Evolutionary conservation across 92 coral and sea anemone species (phyloP).

Genomic region (Anthopleura xanthogrammica): DNA sequence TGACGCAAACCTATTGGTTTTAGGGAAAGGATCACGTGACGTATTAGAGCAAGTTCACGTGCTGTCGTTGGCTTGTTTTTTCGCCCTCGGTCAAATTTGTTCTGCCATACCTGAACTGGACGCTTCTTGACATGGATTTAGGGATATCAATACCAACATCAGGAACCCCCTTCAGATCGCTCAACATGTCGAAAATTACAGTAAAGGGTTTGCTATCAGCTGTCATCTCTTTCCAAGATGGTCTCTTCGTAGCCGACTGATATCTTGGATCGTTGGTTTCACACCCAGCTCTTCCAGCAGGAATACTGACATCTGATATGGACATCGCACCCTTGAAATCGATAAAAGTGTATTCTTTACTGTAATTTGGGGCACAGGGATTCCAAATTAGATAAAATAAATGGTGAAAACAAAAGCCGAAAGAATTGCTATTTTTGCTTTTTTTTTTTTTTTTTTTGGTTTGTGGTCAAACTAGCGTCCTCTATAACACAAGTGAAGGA

Average conservation of each 20-base stretch:
- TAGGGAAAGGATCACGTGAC: no score
- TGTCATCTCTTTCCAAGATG: slow-evolving; percentile 34
- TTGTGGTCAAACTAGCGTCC: no score
- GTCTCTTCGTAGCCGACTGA: not conserved
- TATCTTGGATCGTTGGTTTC: not conserved
- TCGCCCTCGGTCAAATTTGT: no score
- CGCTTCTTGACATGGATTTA: slow-evolving; percentile 23
- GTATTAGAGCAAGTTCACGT: not conserved
- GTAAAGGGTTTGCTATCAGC: not conserved
- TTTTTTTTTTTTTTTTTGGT: no score
- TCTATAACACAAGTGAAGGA: no score
- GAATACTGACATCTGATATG: slow-evolving; percentile 29
- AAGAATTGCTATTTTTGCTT: no score
- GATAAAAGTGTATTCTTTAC: not conserved
- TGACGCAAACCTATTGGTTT: no score
- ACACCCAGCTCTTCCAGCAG: slow-evolving; percentile 16
- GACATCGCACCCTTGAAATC: slow-evolving; percentile 38
- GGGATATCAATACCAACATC: not conserved
- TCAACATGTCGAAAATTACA: slow-evolving; percentile 42
- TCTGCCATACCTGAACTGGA: not conserved
- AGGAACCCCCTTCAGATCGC: slow-evolving; percentile 1
- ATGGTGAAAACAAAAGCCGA: no score
- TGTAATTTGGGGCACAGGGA: no score
- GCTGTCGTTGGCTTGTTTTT: slow-evolving; percentile 6
- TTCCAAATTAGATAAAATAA: no score